Conservation (phyloP, 2,888 invertebrate genomes). For the Macropis europaea region DNA sequence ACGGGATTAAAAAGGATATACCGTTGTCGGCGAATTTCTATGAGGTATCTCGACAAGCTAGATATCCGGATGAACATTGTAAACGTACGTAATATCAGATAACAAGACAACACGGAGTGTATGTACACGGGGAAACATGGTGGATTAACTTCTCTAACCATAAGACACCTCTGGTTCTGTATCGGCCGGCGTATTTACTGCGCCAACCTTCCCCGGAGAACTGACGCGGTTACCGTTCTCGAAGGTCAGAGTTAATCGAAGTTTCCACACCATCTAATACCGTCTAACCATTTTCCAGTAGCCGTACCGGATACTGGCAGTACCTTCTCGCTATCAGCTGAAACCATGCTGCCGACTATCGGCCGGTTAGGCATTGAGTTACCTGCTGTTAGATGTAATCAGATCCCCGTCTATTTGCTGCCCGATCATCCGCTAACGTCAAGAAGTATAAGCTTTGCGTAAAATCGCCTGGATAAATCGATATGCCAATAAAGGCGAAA, state of each 20-base stretch:
- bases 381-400: slow-evolving; percentile 39
- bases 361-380: slow-evolving; percentile 34
- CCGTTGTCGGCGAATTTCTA: slow-evolving; percentile 2
- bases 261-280: slow-evolving; percentile 53
- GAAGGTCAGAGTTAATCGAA: slow-evolving; percentile 60
- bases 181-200: slow-evolving; percentile 40
- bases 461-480: neutral
- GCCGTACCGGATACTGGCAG: slow-evolving; percentile 31
- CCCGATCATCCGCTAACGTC: slow-evolving; percentile 11
- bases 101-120: slow-evolving; percentile 25
- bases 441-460: neutral
- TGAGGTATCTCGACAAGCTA: neutral
- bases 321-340: slow-evolving; percentile 40
- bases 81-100: slow-evolving; percentile 41
- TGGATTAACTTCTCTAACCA: slow-evolving; percentile 47
- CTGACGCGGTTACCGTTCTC: slow-evolving; percentile 19
- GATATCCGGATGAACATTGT: slow-evolving; percentile 19
- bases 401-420: slow-evolving; percentile 15
- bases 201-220: neutral
- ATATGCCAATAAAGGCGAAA: neutral
- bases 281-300: slow-evolving; percentile 42
- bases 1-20: slow-evolving; percentile 6
- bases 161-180: slow-evolving; percentile 28
- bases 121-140: slow-evolving; percentile 16
- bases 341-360: slow-evolving; percentile 14